Evolutionary conservation across 23 tunicate genomes (phyloP), one percentile per base, ranked within the genome.

Genomic region (Halocynthia aurantium): DNA sequence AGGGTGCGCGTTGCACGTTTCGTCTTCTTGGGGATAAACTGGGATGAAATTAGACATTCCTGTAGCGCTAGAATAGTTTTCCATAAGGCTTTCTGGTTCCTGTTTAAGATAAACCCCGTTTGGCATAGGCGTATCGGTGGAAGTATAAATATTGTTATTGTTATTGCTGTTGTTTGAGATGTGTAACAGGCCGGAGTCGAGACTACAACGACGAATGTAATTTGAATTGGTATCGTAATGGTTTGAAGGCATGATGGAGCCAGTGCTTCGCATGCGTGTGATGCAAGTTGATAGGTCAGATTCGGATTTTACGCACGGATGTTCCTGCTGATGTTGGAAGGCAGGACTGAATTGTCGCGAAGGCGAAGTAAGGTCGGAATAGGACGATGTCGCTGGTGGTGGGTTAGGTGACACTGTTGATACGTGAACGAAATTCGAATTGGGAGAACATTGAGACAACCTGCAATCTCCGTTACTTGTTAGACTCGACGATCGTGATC

Each of bases 401-500:
- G 5, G 68, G 67, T 12, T 50, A 62, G 75, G 10, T 22, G 69
- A 20, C 49, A 40, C 51, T 51, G 76, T 15, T 53, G 20, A 13
- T 2, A 13, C 8, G 17, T n/a, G 52, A 9, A 40, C 4, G 44
- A 31, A 31, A 31, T 31, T 7, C 20, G 72, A 70, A 31, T 70
- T 22, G 69, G 18, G 55, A 7, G 81, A 63, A 44, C 90, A 84
- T n/a, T 83, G 31, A 13, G 97, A 77, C 12, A 72, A 80, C 8
- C 40, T 52, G 51, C 84, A 77, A 17, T 84, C 90, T 52, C 76
- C 51, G 77, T 85, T 84, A 22, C 81, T 76, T 10, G 90, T 63
- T 54, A 90, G 70, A 56, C 97, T 90, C 11, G 87, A 71, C 10
- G 97, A 90, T 10, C 97, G 79, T 6, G 90, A 53, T 51, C 97